These are phyloP conservation scores for Grammatotria lemairii DNA, from an alignment of 2,113 vertebrate species.

Conservation along the genomic window DNA sequence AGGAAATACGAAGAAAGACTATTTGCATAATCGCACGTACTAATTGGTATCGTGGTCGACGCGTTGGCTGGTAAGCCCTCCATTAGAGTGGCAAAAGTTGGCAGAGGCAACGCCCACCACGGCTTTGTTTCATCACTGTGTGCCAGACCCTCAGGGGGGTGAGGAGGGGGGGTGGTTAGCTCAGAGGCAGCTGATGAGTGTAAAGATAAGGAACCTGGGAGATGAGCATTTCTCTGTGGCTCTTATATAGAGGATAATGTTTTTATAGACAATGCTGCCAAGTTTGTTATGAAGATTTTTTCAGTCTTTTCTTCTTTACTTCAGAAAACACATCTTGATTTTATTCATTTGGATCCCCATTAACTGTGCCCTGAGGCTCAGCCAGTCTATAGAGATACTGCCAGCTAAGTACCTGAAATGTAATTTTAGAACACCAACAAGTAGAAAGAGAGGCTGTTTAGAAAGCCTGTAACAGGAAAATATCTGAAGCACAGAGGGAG, in stretches of 20 bases:
- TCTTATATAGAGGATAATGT: background rate
- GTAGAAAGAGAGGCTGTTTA: background rate
- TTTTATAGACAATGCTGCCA: background rate
- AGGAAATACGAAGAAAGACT: conserved; percentile 30
- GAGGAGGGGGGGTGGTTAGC: background rate
- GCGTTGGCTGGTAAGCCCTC: conserved; percentile 37
- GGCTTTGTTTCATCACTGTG: conserved; percentile 31
- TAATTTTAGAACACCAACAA: background rate
- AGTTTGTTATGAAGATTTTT: background rate
- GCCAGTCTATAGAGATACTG: background rate
- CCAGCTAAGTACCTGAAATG: background rate
- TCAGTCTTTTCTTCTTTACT: rapidly evolving
- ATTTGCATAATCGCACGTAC: conserved; percentile 24
- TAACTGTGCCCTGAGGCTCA: background rate
- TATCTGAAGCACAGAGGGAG: background rate
- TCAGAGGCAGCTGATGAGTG: conserved; percentile 3
- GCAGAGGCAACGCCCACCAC: conserved; percentile 46
- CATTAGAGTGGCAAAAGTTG: conserved; percentile 59
- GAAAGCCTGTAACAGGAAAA: background rate
- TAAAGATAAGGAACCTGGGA: background rate
- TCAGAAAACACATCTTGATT: background rate
- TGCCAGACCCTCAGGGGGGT: conserved; percentile 15
- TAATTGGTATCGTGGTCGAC: conserved; percentile 54
- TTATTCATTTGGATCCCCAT: background rate
- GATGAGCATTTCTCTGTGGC: background rate